Evolutionary conservation across 2,113 vertebrate species (phyloP), one percentile per base, ranked within the genome.

Genomic region (Myodes glareolus): DNA sequence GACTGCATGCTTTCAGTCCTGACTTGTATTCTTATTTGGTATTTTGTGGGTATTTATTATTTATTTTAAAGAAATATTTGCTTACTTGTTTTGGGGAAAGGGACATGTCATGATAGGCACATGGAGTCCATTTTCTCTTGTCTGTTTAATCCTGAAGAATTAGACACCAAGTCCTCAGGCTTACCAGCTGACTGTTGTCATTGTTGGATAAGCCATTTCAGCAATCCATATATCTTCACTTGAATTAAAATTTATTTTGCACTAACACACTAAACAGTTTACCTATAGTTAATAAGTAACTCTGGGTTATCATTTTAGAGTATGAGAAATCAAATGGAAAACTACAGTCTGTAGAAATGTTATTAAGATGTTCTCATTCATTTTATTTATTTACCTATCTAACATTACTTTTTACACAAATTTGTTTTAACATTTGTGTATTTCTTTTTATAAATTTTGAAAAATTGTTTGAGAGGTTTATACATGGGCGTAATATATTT

Each of bases 361-460:
- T 75, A 42, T 63, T 63, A 93, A 94, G 65, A 76, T 88, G 9
- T 5, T 92, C 16, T 87, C 21, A 91, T 95, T 23, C 89, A 93
- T 80, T 3, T 5, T 72, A 10, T 42, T 42, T 84, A 31, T 42
- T 84, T 25, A 84, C n/a, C 5, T 16, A 12, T 14, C 42, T 50
- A 77, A 78, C 39, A 47, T 31, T 87, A 7, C 17, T 10, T 16
- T 13, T 75, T 29, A 42, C 7, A 42, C 25, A 31, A 61, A 6
- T 7, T 63, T 82, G 55, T 61, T 42, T 84, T 29, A 63, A 84
- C 9, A 25, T 42, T 63, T 39, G 29, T 84, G 42, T 63, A 63
- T 42, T 84, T 82, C 55, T 61, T 84, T 84, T 84, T 0, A 61
- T 29, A 42, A 29, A 17, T 10, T 63, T 84, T 63, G 55, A 84